Base-by-base conservation (phyloP, 2,797 vertebrate species). In the Podarcis siculus region DNA sequence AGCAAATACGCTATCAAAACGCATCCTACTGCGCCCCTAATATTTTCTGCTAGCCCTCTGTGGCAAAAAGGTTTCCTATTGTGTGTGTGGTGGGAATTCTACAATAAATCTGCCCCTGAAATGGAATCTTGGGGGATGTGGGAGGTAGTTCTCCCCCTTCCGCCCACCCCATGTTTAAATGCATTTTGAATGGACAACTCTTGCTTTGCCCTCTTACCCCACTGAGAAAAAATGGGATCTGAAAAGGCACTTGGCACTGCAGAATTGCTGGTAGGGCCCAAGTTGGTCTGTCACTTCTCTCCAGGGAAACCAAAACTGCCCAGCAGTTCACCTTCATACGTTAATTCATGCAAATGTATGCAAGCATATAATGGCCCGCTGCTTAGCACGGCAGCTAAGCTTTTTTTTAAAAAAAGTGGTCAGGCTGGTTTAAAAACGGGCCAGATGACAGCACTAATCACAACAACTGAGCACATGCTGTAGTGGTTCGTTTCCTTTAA, bases 401-500 rank as follows among this genome's bases (percentile, higher is more conserved):
- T 72, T 78, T 83, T 83, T 76, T 30, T 1, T 10, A 13, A 13
- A 12, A 83, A 78, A 78, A 78, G 73, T 69, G 79, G 92, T 91
- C 66, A 89, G 87, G 88, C 90, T 64, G 37, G 84, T 79, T 79
- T 76, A 91, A 95, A 84, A 89, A 45, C 77, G 49, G 55, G 76
- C 83, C 58, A 85, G 39, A 85, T 81, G 83, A 76, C 78, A 89
- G 67, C 58, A 85, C 78, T 85, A 81, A 89, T 89, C 93, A 90
- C 90, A 92, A 90, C 90, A 92, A 92, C 90, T 61, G 78, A 91
- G 32, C 88, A 81, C 49, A 89, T 80, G 49, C n/a, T 93, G 39
- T 87, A 94, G 83, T 83, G 90, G 87, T 72, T 94, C 45, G n/a
- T 85, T 78, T 90, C 78, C 90, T 87, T 88, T 85, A 92, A 55